Base-by-base conservation (phyloP, 2,113 vertebrate genomes). In the Lepus timidus region DNA sequence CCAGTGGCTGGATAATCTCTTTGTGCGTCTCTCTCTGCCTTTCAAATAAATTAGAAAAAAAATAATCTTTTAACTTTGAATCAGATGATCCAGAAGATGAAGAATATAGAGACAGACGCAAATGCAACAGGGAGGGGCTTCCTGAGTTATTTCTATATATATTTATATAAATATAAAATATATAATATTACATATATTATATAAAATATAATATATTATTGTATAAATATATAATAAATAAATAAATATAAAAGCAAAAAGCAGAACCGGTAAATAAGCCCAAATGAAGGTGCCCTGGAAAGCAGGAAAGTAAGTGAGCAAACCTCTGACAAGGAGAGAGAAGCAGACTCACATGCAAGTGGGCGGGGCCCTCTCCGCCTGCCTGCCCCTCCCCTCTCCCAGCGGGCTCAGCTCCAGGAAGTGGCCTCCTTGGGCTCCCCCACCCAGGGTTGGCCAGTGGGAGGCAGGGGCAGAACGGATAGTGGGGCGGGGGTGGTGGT, bases 401-500 rank as follows among this genome's bases (percentile, higher is more conserved):
- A 44, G 44, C 7, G 44, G 44, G 44, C 6, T 44, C 55, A 17
- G 13, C 14, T 16, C 19, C 19, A 0, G 49, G 3, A 31, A 64
- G n/a, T 14, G 80, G 23, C 10, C 79, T 31, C 27, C 3, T 0
- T 11, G 74, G 31, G n/a, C 68, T 65, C 19, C 22, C 4, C 62
- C 10, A 1, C 4, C 25, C n/a, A 39, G 20, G 4, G 6, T 23
- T 23, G 44, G 22, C 1, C 13, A 20, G 5, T 4, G 49, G 67
- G 51, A 93, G 74, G 84, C 25, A 0, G 12, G 1, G 2, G 19
- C 13, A 25, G 62, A 4, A 33, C 4, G 55, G 49, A n/a, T 13
- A n/a, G 55, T n/a, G 0, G 51, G 9, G 31, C 8, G 64, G 7
- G 6, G 52, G 6, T 5, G 0, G 20, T 3, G 4, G 39, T 44